phyloP scores from a whole-genome alignment of 30 jellyfish, hydroid and myxozoan genomes.

The Aurelia aurita region DNA sequence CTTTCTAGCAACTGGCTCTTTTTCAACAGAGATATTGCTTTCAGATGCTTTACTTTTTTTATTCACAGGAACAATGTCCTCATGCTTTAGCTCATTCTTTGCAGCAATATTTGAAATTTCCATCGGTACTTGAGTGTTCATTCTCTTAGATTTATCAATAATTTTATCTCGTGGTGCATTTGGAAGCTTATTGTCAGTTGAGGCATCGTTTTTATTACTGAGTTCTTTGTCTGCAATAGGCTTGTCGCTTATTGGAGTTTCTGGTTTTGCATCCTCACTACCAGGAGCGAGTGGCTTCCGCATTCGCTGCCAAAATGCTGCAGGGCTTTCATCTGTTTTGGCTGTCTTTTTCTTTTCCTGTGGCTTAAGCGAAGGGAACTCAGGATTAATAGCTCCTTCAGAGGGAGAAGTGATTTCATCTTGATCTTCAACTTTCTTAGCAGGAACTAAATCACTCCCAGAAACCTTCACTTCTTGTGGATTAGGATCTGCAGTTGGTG shows the following conservation, averaged over 20 bases:
- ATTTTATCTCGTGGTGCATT: no score
- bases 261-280: not conserved
- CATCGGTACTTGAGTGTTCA: no score
- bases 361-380: not conserved
- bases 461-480: constrained; percentile 2
- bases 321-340: constrained; percentile 77
- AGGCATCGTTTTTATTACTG: no score
- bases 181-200: no score
- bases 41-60: not conserved
- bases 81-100: not conserved
- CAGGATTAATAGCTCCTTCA: constrained; percentile 8
- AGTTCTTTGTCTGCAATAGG: no score
- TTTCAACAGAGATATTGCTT: no score
- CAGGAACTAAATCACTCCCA: not conserved
- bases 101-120: not conserved
- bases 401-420: constrained; percentile 2
- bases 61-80: not conserved
- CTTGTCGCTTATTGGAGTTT: not conserved
- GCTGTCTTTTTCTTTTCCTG: constrained; percentile 73
- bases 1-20: no score
- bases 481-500: constrained; percentile 4
- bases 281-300: constrained; percentile 34
- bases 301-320: constrained; percentile 90
- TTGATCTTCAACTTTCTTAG: constrained; percentile 10
- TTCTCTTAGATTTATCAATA: no score